phyloP scores from a whole-genome alignment of 2,113 vertebrate species.

The Elephantulus edwardii region DNA sequence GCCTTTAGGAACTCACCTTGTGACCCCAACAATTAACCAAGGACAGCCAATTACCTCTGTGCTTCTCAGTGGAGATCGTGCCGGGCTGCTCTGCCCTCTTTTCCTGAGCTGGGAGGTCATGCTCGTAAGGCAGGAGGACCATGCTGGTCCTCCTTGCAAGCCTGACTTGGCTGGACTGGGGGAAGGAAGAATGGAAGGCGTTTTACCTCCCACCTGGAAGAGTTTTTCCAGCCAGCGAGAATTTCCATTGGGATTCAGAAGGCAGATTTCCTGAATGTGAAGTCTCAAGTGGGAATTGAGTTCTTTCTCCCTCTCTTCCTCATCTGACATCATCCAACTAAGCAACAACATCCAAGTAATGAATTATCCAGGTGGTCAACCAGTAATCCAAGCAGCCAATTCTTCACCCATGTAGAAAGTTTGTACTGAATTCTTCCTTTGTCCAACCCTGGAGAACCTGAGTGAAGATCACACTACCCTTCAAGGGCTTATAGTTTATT shows the following conservation, averaged over 20 bases:
- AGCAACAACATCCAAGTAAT: not conserved
- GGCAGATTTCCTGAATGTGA: constrained; percentile 4
- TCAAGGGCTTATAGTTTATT: not conserved
- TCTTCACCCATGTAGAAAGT: not conserved
- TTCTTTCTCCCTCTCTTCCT: not conserved
- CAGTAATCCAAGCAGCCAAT: not conserved
- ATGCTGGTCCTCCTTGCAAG: not conserved
- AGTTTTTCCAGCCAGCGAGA: not conserved
- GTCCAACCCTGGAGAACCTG: not conserved
- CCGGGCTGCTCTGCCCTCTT: fast-evolving
- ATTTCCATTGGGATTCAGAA: not conserved
- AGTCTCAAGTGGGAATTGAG: not conserved
- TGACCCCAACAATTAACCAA: not conserved
- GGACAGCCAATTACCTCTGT: not conserved
- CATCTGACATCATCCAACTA: not conserved
- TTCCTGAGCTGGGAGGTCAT: not conserved
- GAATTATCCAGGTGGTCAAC: not conserved
- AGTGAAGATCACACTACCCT: not conserved
- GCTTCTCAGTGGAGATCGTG: not conserved
- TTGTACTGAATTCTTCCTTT: not conserved
- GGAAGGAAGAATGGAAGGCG: not conserved
- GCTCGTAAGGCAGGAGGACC: not conserved
- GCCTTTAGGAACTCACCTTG: not conserved
- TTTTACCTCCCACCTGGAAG: not conserved
- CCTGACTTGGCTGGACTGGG: not conserved